Evolutionary conservation across 2,888 invertebrate species (phyloP), one percentile per base, ranked within the genome.

Genomic region (Hirtodrosophila alboralis): DNA sequence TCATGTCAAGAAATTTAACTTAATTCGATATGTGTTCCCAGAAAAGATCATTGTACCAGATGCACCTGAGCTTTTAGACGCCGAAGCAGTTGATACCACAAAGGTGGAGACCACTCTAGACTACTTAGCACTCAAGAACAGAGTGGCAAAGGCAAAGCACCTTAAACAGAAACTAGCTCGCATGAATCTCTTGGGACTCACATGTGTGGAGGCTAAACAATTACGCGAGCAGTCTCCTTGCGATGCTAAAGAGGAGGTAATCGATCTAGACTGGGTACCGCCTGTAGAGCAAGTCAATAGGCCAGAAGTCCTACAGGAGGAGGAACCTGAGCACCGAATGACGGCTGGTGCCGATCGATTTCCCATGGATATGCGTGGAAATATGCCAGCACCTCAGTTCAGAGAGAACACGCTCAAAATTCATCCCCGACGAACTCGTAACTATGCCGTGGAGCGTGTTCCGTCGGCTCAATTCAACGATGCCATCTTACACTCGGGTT

Each of bases 231-330:
- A 70, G 21, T 79, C 75, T 0, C 74, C 72, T 1, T 88, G 88
- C 18, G 76, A 87, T n/a, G 54, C n/a, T 0, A 59, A 75, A 18
- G 74, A 80, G 26, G 73, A 80, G 31, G 58, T 62, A 1, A 8
- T 71, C 10, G 80, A 85, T 10, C 53, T 84, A 0, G 90, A 89
- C 37, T 90, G 90, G 90, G 81, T 90, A 9, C 90, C 90, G 0
- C 66, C 75, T 0, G 63, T 48, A 4, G 88, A 74, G 52, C 3
- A 1, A 8, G 12, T 62, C 7, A 33, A 27, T 0, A 8, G 0
- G 3, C 14, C 28, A 0, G 28, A 28, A 3, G 0, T 8, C 0
- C 27, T 1, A 1, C 16, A 26, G 3, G 13, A 23, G 3, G 26
- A 36, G 1, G 12, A 2, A 8, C 16, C 18, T 1, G 26, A 53